Conservation (phyloP, 2,888 invertebrate genomes). For the Herminia tarsipennalis region DNA sequence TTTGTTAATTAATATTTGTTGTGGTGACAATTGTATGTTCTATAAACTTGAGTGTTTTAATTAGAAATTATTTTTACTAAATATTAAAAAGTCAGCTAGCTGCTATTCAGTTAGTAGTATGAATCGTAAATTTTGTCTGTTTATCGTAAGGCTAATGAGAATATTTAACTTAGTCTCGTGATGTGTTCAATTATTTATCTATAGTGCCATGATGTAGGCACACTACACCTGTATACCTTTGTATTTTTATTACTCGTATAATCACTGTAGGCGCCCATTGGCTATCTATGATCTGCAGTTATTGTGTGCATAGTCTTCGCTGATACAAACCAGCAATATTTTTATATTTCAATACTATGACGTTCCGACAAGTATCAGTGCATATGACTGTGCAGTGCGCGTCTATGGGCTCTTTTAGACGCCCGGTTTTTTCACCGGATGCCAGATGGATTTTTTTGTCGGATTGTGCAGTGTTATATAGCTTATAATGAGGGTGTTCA, state of each 20-base stretch:
- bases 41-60: too few relatives aligned
- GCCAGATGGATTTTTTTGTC: too few relatives aligned
- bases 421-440: too few relatives aligned
- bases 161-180: constrained; percentile 21
- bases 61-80: too few relatives aligned
- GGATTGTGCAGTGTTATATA: too few relatives aligned
- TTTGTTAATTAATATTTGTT: too few relatives aligned
- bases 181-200: constrained; percentile 25
- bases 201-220: constrained; percentile 23
- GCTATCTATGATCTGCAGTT: neutral
- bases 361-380: constrained; percentile 6
- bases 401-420: too few relatives aligned
- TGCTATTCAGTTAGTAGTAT: constrained; percentile 4
- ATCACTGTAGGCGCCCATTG: constrained; percentile 5
- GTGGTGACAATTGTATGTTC: too few relatives aligned
- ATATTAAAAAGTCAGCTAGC: too few relatives aligned
- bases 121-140: constrained; percentile 6
- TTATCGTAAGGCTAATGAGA: constrained; percentile 11
- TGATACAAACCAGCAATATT: constrained; percentile 9
- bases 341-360: constrained; percentile 20
- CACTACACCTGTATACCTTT: constrained; percentile 8
- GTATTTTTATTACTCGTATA: constrained; percentile 4
- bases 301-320: constrained; percentile 5
- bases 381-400: constrained; percentile 8
- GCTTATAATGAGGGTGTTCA: too few relatives aligned